phyloP scores from a whole-genome alignment of 2,113 vertebrate genomes.

The Alces alces region DNA sequence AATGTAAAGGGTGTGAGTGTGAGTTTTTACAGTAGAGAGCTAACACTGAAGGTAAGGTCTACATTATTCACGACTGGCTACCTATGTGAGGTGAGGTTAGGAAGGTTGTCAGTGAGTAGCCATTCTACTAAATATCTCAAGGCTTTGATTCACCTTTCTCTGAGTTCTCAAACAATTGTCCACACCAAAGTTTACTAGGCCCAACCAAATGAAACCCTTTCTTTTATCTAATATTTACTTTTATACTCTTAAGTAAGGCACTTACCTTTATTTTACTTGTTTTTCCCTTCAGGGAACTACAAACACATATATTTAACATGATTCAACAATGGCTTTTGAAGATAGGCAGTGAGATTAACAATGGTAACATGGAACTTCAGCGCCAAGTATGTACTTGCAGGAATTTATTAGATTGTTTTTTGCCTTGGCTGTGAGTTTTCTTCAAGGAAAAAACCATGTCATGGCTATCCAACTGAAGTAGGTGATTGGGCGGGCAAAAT shows the following conservation, averaged over 20 bases:
- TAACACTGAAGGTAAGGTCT: neutral
- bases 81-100: neutral
- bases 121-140: neutral
- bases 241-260: neutral
- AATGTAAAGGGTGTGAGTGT: neutral
- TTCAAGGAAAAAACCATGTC: neutral
- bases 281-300: constrained; percentile 48
- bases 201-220: neutral
- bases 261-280: constrained; percentile 7
- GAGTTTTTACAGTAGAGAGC: neutral
- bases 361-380: constrained; percentile 60
- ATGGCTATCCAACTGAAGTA: neutral
- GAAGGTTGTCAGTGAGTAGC: neutral
- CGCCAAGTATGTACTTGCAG: constrained; percentile 60
- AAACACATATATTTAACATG: constrained; percentile 62
- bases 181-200: neutral
- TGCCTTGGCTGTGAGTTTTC: neutral
- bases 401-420: neutral
- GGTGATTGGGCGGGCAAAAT: neutral
- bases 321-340: constrained; percentile 72
- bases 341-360: constrained; percentile 59
- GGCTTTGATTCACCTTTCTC: neutral
- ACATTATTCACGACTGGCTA: neutral
- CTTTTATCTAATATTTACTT: neutral
- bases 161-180: neutral